Evolutionary conservation across 2,113 vertebrate genomes (phyloP).

Genomic region (Alectura lathami): DNA sequence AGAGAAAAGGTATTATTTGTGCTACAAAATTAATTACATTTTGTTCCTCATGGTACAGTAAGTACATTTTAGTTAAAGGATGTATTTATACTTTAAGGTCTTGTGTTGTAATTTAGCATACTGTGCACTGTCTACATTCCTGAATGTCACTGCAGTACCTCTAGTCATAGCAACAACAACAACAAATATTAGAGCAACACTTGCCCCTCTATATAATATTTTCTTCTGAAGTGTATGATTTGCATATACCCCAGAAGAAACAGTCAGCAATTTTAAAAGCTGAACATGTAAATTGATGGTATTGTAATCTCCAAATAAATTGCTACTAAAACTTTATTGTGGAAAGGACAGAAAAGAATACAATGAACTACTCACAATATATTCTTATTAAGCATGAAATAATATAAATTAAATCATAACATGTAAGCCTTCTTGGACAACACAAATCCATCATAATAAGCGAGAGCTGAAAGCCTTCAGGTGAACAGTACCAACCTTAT

Average conservation of each 20-base stretch:
- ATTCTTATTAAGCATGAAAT: background rate
- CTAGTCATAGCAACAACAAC: background rate
- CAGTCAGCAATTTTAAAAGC: background rate
- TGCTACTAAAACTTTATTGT: background rate
- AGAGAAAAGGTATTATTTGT: background rate
- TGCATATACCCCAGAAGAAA: background rate
- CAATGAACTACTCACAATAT: background rate
- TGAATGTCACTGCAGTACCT: background rate
- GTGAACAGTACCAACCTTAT: background rate
- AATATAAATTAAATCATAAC: background rate
- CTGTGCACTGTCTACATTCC: background rate
- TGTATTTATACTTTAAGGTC: background rate
- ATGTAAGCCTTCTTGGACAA: background rate
- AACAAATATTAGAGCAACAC: background rate
- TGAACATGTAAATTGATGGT: background rate
- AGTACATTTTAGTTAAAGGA: background rate
- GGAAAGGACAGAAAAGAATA: background rate
- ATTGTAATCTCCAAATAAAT: rapidly evolving
- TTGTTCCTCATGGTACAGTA: background rate
- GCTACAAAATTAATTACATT: background rate
- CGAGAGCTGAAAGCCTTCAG: background rate
- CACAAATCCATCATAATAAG: background rate
- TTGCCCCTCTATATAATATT: background rate
- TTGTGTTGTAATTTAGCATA: background rate
- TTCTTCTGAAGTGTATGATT: background rate